Evolutionary conservation across 2,797 vertebrate genomes (phyloP).

Genomic region (Leptoclinus maculatus): DNA sequence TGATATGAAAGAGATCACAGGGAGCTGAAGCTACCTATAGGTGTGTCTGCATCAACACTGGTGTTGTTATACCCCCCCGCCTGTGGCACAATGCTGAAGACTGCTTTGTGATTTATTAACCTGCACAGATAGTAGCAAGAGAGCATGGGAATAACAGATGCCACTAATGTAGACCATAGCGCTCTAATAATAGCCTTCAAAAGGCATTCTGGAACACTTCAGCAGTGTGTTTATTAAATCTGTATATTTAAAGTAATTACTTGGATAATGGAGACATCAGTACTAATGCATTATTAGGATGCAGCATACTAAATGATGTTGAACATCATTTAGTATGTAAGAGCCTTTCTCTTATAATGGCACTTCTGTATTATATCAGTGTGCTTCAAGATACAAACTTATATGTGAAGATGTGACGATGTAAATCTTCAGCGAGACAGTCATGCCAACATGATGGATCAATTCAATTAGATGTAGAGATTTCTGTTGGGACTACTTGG

Average conservation of each 20-base stretch:
- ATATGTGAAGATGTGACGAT: not conserved
- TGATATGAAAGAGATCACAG: slow-evolving; percentile 76
- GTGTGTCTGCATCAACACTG: slow-evolving; percentile 65
- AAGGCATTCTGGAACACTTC: slow-evolving; percentile 29
- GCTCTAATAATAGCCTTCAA: slow-evolving; percentile 66
- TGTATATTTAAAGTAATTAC: slow-evolving; percentile 48
- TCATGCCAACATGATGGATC: not conserved
- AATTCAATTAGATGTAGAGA: not conserved
- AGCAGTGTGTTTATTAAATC: slow-evolving; percentile 48
- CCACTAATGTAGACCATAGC: slow-evolving; percentile 61
- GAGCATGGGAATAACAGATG: slow-evolving; percentile 66
- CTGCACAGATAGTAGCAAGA: slow-evolving; percentile 55
- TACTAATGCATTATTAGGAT: slow-evolving; percentile 32
- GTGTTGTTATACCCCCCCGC: slow-evolving; percentile 56
- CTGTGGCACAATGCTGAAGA: slow-evolving; percentile 60
- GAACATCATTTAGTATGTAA: slow-evolving; percentile 13
- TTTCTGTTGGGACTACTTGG: not conserved
- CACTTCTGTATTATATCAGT: not conserved
- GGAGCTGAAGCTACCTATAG: slow-evolving; percentile 64
- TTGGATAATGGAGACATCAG: slow-evolving; percentile 34
- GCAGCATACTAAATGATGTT: slow-evolving; percentile 2
- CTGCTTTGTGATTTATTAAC: slow-evolving; percentile 72
- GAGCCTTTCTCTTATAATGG: slow-evolving; percentile 7
- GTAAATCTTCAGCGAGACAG: not conserved
- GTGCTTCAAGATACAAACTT: not conserved